phyloP scores from a whole-genome alignment of 2,888 invertebrate genomes.

The Pimpla rufipes region DNA sequence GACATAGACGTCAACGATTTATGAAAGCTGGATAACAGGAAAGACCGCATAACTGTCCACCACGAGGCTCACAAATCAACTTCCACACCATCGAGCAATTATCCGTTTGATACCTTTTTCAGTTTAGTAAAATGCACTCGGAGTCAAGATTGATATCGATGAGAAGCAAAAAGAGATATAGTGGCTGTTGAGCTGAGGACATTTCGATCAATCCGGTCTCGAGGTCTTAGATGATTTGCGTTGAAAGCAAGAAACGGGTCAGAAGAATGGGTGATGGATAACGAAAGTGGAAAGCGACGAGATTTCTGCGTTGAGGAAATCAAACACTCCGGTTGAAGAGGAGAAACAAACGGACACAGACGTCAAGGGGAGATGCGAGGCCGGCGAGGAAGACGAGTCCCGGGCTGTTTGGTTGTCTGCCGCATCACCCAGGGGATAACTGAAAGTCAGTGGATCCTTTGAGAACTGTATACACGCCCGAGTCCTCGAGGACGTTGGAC shows the following conservation, averaged over 20 bases:
- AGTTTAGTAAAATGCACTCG: neutral
- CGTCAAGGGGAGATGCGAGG: neutral
- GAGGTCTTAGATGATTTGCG: neutral
- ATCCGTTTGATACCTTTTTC: too few species aligned
- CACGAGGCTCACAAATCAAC: too few species aligned
- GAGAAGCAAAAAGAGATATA: conserved; percentile 12
- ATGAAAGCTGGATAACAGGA: too few species aligned
- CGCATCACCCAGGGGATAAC: conserved; percentile 36
- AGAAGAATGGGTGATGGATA: conserved; percentile 7
- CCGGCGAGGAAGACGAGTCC: neutral
- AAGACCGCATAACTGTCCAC: too few species aligned
- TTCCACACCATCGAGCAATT: too few species aligned
- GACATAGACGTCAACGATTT: too few species aligned
- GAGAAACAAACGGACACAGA: conserved; percentile 7
- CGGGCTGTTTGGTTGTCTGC: conserved; percentile 21
- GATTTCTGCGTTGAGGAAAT: neutral
- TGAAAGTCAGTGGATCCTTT: conserved; percentile 36
- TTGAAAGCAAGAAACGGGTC: conserved; percentile 7
- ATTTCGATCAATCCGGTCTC: neutral
- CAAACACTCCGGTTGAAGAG: conserved; percentile 1
- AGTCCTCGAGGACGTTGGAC: neutral
- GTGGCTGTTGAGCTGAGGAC: neutral
- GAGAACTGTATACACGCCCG: conserved; percentile 31
- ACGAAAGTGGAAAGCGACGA: conserved; percentile 4
- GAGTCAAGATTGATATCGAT: conserved; percentile 16